phyloP scores from a whole-genome alignment of 2,113 vertebrate species.

The Reinhardtius hippoglossoides region DNA sequence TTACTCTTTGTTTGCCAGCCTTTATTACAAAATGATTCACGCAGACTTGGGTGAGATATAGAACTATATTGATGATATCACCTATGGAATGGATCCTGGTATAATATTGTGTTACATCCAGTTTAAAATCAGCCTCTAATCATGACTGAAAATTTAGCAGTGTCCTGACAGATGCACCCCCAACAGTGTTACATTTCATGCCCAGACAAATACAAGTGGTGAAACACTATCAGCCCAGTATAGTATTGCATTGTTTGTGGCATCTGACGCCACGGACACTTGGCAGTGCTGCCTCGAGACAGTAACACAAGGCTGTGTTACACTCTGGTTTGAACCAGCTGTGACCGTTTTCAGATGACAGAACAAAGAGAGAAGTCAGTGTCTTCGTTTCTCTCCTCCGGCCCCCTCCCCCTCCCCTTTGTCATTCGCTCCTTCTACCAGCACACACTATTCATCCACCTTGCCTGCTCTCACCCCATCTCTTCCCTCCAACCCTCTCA shows the following conservation, averaged over 20 bases:
- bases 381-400: slow-evolving; percentile 56
- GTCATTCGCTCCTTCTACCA: slow-evolving; percentile 37
- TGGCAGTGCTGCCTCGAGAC: slow-evolving; percentile 57
- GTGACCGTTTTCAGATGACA: slow-evolving; percentile 66
- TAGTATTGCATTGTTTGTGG: slow-evolving; percentile 76
- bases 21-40: slow-evolving; percentile 3
- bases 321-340: slow-evolving; percentile 68
- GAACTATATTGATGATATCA: slow-evolving; percentile 10
- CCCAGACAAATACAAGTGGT: slow-evolving; percentile 59
- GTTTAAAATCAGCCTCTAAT: slow-evolving; percentile 37
- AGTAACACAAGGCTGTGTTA: slow-evolving; percentile 62
- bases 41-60: background rate
- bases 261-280: slow-evolving; percentile 70
- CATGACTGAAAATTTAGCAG: slow-evolving; percentile 29
- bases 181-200: slow-evolving; percentile 66
- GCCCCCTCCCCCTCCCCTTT: slow-evolving; percentile 44
- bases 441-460: slow-evolving; percentile 30
- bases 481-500: slow-evolving; percentile 52
- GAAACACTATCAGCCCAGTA: slow-evolving; percentile 75
- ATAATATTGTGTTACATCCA: slow-evolving; percentile 34
- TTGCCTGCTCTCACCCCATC: slow-evolving; percentile 25
- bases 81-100: slow-evolving; percentile 13
- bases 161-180: slow-evolving; percentile 24
- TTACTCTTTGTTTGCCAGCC: background rate
- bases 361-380: slow-evolving; percentile 78